Conservation (phyloP, 2,113 vertebrate species). For the Arizona elegans region DNA sequence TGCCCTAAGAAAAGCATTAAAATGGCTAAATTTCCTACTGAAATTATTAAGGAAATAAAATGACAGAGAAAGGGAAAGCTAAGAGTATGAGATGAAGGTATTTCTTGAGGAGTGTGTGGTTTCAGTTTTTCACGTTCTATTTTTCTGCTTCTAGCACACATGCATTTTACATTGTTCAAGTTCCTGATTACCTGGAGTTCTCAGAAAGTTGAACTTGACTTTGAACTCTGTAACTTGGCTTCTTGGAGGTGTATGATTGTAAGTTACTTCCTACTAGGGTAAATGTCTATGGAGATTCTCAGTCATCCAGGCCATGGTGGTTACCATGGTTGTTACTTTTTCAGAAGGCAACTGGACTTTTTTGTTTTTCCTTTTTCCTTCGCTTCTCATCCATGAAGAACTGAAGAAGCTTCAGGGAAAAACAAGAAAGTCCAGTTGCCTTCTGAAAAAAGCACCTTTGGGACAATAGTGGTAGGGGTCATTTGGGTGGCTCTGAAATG, state of each 20-base stretch:
- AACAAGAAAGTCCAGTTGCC: no score
- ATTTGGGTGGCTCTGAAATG: neutral
- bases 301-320: no score
- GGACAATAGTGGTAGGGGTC: neutral
- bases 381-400: no score
- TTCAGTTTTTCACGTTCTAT: neutral
- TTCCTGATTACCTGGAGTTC: neutral
- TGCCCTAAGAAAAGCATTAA: neutral
- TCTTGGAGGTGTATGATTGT: neutral
- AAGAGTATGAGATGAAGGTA: neutral
- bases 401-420: no score
- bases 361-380: no score
- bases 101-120: neutral
- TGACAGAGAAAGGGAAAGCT: neutral
- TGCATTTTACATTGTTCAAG: neutral
- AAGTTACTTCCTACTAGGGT: neutral
- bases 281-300: neutral
- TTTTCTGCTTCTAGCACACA: neutral
- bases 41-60: neutral
- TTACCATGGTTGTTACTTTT: no score
- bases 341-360: no score
- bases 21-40: neutral
- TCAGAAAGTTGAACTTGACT: neutral
- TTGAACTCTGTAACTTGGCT: neutral
- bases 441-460: no score